A percentile compares a stretch with the other conserved stretches of the same genome.
phyloP scores from a whole-genome alignment of 2,888 invertebrate species.

The Adelphocoris suturalis region DNA sequence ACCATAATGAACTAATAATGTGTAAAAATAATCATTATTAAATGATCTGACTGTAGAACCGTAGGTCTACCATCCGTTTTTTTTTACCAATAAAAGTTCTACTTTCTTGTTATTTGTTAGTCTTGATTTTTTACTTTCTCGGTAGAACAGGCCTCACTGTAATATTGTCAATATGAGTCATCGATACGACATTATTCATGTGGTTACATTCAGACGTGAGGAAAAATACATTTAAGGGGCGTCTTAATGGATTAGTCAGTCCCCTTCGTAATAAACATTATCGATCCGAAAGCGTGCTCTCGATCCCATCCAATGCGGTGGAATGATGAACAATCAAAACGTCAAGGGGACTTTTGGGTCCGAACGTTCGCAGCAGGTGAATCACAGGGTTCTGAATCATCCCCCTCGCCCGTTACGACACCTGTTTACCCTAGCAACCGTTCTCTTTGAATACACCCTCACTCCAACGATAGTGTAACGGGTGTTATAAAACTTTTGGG shows the following conservation, averaged over 20 bases:
- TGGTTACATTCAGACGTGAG: too few species aligned
- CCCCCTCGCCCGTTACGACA: neutral
- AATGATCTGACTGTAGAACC: too few species aligned
- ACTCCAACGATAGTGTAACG: neutral
- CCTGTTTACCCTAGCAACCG: slow-evolving; percentile 31
- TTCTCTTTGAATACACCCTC: slow-evolving; percentile 1
- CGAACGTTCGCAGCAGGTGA: slow-evolving; percentile 15
- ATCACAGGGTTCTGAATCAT: slow-evolving; percentile 24
- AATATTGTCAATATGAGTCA: too few species aligned
- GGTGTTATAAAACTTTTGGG: neutral
- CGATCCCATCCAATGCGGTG: neutral
- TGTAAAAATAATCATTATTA: too few species aligned
- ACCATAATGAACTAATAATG: too few species aligned
- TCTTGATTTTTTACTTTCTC: too few species aligned
- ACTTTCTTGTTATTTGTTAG: too few species aligned
- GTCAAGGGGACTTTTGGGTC: neutral
- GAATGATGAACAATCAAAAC: neutral
- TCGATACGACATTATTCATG: too few species aligned
- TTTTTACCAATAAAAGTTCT: too few species aligned
- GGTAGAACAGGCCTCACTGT: too few species aligned
- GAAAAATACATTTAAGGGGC: too few species aligned
- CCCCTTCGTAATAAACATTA: neutral
- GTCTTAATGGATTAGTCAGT: neutral
- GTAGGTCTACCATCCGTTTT: too few species aligned
- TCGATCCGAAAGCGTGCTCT: neutral